Base-by-base conservation (phyloP, 2,888 invertebrate species). In the Boloria euphrosyne region DNA sequence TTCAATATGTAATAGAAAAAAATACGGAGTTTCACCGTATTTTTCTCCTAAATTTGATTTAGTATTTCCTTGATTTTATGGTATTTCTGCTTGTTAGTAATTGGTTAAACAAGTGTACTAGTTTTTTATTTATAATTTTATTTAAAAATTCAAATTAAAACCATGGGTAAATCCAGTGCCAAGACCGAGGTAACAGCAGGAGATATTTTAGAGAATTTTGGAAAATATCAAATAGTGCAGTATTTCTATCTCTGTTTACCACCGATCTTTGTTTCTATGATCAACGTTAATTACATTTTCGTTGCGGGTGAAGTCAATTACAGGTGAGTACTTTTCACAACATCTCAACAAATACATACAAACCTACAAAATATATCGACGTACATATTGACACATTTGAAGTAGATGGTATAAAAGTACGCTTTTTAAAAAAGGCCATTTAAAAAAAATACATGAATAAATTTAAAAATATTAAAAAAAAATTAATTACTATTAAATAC, bases 181-280 rank as follows among this genome's bases (percentile, higher is more conserved):
- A 59, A 50, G 49, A 17, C 59, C 4, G 38, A 59, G 38, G 61
- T 67, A 5, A 60, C 50, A 13, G 68, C 73, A 22, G 59, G 67
- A 17, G 64, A 72, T 50, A 69, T 71, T 38, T 68, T 85, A 65
- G 88, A 89, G 62, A 80, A 77, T 47, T 93, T 92, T 70, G 93
- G 93, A 1, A 84, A 74, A 71, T 93, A 86, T 70, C 93, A 93
- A 69, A 74, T 78, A 17, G 49, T 82, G 47, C 89, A 90, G 60
- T 89, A 83, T 50, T 63, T 75, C 0, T 73, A 80, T 27, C 76
- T 83, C 14, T 86, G 86, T 67, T 27, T 88, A 0, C 83, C 87
- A 0, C 78, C 82, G 0, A n/a, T 90, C 3, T 82, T 86, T 31
- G 75, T 85, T 0, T 84, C 84, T 0, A 86, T 89, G 83, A 79